Base-by-base conservation (phyloP, 2,797 vertebrate species). In the Sciaenops ocellatus region DNA sequence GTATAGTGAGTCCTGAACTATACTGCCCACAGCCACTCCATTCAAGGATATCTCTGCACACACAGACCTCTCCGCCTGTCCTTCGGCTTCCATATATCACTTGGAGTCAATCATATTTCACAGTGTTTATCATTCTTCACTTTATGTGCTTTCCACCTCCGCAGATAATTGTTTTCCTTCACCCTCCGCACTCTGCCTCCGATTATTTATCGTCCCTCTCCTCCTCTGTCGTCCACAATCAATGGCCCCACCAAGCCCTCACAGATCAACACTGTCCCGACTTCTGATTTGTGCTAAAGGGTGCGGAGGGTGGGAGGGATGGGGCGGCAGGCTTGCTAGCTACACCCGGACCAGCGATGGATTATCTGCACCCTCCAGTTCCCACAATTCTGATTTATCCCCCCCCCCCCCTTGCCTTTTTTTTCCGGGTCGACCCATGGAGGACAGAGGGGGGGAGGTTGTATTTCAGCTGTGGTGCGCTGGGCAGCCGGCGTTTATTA, bases 91-190 rank as follows among this genome's bases (percentile, higher is more conserved):
- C 84, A 88, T 90, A 90, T 83, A 92, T 94, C 92, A 93, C 85
- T 87, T 61, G 78, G 87, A 90, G 92, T 90, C 93, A 89, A 93
- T 94, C 94, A 94, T 94, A 93, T 94, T 93, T 95, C 93, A 94
- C 90, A 80, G 83, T 92, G 93, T 93, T 94, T 94, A 93, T 93
- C 92, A 92, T 93, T 92, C 90, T 86, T 89, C 85, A 87, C 88
- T 92, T 93, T 90, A 91, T 89, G 90, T 85, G 89, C 91, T 90
- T 87, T 92, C 93, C 89, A 88, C 87, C 88, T 84, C 84, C 86
- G 66, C 88, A 87, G 90, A 94, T 94, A 93, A 94, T 94, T 94
- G 93, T 93, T 93, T 93, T 94, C 90, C 92, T 90, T 92, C 84
- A 82, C 89, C 90, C 89, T 76, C 73, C 90, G 69, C 84, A 44